Percentiles rank a stretch among this genome's conserved stretches.
These are phyloP conservation scores for Drosophila grimshawi DNA, from an alignment of 1,140 invertebrate species.

Conservation along the genomic window DNA sequence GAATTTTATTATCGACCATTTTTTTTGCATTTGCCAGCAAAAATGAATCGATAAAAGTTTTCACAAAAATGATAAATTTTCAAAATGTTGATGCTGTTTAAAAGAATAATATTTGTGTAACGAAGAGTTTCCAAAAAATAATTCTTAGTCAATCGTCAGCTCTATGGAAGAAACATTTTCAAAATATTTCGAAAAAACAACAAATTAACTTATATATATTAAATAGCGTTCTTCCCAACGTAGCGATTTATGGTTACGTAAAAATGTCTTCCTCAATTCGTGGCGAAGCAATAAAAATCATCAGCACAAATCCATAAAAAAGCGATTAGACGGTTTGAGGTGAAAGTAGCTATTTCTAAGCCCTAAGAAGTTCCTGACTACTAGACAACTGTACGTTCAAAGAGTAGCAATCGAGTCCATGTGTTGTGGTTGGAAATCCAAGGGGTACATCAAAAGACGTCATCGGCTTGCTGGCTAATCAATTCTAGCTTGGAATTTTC, in stretches of 20 bases:
- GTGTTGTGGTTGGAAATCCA: background rate
- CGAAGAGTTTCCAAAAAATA: no score
- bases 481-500: constrained; percentile 70
- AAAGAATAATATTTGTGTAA: no score
- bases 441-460: background rate
- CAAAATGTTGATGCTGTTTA: no score
- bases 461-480: constrained; percentile 35
- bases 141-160: no score
- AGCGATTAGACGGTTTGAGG: background rate
- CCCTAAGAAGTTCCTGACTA: background rate
- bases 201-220: no score
- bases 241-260: background rate
- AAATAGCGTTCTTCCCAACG: no score
- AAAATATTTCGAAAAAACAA: no score
- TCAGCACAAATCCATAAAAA: background rate
- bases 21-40: no score
- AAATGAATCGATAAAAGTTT: no score
- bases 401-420: background rate
- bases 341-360: background rate
- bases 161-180: no score
- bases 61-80: no score
- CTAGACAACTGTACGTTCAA: background rate
- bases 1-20: no score
- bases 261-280: background rate
- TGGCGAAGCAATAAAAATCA: background rate